Percentiles rank a stretch among this genome's conserved stretches.
These are phyloP conservation scores for Notospermus geniculatus DNA, from an alignment of 1,140 invertebrate genomes.

Conservation along the genomic window DNA sequence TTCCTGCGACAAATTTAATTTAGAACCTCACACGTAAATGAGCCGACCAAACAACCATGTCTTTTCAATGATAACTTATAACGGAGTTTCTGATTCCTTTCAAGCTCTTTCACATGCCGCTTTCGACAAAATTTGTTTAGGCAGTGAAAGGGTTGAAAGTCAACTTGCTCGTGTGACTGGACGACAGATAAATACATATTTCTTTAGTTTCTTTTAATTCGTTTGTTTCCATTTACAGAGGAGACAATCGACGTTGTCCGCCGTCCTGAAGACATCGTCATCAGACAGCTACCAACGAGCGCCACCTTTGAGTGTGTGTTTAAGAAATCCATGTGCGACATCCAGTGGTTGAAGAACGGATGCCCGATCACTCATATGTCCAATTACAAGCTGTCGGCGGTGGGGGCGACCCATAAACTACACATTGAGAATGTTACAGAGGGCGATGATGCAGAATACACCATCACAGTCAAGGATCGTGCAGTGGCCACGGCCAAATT, in stretches of 20 bases:
- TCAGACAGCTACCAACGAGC: slow-evolving; percentile 42
- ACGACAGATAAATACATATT: not conserved
- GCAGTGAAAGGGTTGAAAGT: no score
- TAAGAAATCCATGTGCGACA: slow-evolving; percentile 36
- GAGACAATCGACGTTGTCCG: slow-evolving; percentile 43
- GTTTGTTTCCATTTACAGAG: slow-evolving; percentile 31
- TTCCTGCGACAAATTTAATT: no score
- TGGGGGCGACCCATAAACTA: slow-evolving; percentile 43
- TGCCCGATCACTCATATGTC: slow-evolving; percentile 34
- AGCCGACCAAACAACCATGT: no score
- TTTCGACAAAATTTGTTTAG: no score
- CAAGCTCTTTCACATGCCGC: no score
- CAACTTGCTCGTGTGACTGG: no score
- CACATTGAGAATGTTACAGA: slow-evolving; percentile 40
- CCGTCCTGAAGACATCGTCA: slow-evolving; percentile 39
- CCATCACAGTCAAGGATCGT: slow-evolving; percentile 35
- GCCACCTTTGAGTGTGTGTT: slow-evolving; percentile 53
- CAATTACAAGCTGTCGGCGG: slow-evolving; percentile 44
- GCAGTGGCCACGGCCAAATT: slow-evolving; percentile 38
- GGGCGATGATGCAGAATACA: slow-evolving; percentile 48
- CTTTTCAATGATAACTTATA: no score
- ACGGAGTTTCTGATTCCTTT: no score
- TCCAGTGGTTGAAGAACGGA: slow-evolving; percentile 43
- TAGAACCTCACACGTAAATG: no score
- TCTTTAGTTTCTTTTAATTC: not conserved